phyloP scores from a whole-genome alignment of 2,888 invertebrate species.

The Heliconius hortense region DNA sequence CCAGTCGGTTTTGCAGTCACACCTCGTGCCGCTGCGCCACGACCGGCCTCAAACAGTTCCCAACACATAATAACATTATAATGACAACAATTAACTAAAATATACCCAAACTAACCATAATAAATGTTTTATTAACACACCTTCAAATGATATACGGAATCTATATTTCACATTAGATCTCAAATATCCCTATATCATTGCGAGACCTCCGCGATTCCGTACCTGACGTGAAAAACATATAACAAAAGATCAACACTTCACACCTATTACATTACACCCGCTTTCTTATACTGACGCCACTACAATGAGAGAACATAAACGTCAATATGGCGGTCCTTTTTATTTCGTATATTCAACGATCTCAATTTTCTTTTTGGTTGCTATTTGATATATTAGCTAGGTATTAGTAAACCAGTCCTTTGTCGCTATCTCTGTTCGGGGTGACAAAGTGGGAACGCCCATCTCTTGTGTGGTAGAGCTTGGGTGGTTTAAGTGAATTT shows the following conservation, averaged over 20 bases:
- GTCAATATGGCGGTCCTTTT: conserved; percentile 70
- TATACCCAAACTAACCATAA: not conserved
- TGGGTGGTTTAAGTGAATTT: conserved; percentile 63
- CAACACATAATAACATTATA: too few species aligned
- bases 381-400: conserved; percentile 76
- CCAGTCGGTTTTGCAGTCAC: too few species aligned
- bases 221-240: conserved; percentile 62
- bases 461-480: conserved; percentile 70
- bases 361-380: conserved; percentile 58
- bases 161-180: not conserved
- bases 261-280: conserved; percentile 77
- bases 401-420: conserved; percentile 75
- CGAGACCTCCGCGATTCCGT: conserved; percentile 56
- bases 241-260: conserved; percentile 76
- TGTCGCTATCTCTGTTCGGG: conserved; percentile 55
- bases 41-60: too few species aligned
- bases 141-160: not conserved
- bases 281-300: conserved; percentile 71
- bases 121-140: not conserved
- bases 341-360: conserved; percentile 46
- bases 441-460: conserved; percentile 78
- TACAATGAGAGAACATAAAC: conserved; percentile 77
- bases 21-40: too few species aligned
- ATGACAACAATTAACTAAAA: too few species aligned
- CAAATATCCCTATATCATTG: conserved; percentile 56